Percentiles rank a stretch among this genome's conserved stretches.
Evolutionary conservation across 1,140 invertebrate species (phyloP).

Genomic region (Aphidius gifuensis): DNA sequence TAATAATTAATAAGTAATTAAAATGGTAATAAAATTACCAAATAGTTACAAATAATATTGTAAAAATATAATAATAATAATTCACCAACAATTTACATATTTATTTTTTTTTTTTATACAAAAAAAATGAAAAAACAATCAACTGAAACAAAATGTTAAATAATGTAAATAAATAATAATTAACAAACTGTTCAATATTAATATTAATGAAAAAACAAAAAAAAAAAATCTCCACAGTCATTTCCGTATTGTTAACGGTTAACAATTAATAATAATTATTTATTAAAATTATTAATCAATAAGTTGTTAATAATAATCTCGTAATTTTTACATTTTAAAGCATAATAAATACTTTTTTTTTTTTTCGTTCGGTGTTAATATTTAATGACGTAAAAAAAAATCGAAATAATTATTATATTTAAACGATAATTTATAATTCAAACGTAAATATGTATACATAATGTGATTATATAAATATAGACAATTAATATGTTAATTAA

Average conservation of each 20-base stretch:
- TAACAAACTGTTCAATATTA: constrained; percentile 1
- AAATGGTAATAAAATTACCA: constrained; percentile 16
- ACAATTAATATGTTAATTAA: too few species aligned
- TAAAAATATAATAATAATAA: too few species aligned
- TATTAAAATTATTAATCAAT: constrained; percentile 11
- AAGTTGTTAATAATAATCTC: constrained; percentile 24
- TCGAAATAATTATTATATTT: too few species aligned
- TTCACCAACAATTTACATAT: too few species aligned
- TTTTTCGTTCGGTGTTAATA: background rate
- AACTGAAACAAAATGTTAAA: constrained; percentile 17
- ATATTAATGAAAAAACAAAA: too few species aligned
- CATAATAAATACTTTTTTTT: background rate
- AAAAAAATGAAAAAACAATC: too few species aligned
- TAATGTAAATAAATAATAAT: constrained; percentile 32
- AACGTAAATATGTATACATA: too few species aligned
- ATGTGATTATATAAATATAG: too few species aligned
- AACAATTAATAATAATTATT: constrained; percentile 10
- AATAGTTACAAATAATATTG: constrained; percentile 6
- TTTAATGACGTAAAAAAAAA: too few species aligned
- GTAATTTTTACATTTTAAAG: background rate
- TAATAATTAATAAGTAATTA: background rate
- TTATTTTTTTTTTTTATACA: too few species aligned
- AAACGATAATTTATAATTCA: too few species aligned
- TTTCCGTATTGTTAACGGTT: constrained; percentile 6
- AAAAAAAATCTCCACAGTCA: constrained; percentile 26